Base-by-base conservation (phyloP, 2,113 vertebrate genomes). In the Leuciscus idus region DNA sequence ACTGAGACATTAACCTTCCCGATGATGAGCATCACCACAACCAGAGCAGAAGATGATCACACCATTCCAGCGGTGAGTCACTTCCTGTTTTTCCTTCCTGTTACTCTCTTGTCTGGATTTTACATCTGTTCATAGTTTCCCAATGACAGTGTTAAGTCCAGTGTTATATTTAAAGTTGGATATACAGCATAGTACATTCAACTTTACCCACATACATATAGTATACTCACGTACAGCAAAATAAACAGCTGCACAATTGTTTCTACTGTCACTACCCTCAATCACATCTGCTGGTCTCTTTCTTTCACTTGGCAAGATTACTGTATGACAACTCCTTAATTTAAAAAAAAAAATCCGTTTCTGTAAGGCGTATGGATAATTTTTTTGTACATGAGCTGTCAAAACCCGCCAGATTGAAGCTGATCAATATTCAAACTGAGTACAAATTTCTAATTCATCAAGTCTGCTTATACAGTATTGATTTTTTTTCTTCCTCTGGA, bases 361-460 rank as follows among this genome's bases (percentile, higher is more conserved):
- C 68, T 43, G 21, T 72, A 23, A 57, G 55, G 55, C 55, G 19
- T 57, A 72, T 43, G 23, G 68, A 72, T 46, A 23, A 70, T 48
- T 28, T 28, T 26, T 43, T 66, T 23, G 68, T 19, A 88, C 85
- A 88, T 88, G 79, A 61, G 87, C 88, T 91, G 89, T 90, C 86
- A 90, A 91, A 90, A 86, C 82, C 90, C 81, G 84, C 89, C 91
- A 90, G 90, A 92, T 90, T 89, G 90, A 90, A 88, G 64, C 85
- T 92, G 92, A 93, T 95, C 94, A 91, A 95, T 95, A 94, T 85
- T 88, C 89, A 87, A 90, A 90, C 91, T 89, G 88, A 91, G 91
- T 89, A 92, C 90, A 92, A 61, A 94, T 94, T 94, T 95, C 88
- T 91, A 91, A 95, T 94, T 94, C 93, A 94, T 94, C 93, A 93